Conservation (phyloP, 2,797 vertebrate species). For the Sebastes melanostomus region DNA sequence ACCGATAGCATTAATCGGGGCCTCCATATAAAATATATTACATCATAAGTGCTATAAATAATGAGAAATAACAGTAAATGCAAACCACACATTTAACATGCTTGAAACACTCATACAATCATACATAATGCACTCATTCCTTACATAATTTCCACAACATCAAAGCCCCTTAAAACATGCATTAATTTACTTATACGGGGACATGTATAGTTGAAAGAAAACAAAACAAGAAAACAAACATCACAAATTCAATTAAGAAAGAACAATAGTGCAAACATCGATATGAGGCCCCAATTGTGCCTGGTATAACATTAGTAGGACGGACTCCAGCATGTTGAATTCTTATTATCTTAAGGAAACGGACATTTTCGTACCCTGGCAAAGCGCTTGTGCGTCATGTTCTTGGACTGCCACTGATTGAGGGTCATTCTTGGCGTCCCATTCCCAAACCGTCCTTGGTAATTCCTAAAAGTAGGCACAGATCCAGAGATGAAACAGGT, state of each 20-base stretch:
- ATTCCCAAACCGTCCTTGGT: conserved; percentile 51
- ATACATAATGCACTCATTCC: not conserved
- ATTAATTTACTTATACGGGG: not conserved
- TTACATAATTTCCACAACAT: not conserved
- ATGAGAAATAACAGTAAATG: not conserved
- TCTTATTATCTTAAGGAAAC: rapidly evolving
- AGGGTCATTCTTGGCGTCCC: conserved; percentile 39
- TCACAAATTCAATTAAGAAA: not conserved
- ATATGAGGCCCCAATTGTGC: not conserved
- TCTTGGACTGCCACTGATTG: conserved; percentile 72
- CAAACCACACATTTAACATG: too few species aligned
- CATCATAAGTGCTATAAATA: too few species aligned
- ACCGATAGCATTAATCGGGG: too few species aligned
- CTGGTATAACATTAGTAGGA: not conserved
- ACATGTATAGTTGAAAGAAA: not conserved
- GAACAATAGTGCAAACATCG: not conserved
- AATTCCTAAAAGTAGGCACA: conserved; percentile 77
- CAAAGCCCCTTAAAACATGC: conserved; percentile 21
- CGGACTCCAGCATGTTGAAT: not conserved
- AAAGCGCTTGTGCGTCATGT: conserved; percentile 66
- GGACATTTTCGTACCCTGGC: conserved; percentile 58
- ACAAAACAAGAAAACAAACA: not conserved
- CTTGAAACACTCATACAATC: not conserved
- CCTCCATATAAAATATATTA: too few species aligned
- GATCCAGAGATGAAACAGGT: not conserved